Base-by-base conservation (phyloP, 53 echinoderm and acorn worm genomes). In the Hippasteria phrygiana region DNA sequence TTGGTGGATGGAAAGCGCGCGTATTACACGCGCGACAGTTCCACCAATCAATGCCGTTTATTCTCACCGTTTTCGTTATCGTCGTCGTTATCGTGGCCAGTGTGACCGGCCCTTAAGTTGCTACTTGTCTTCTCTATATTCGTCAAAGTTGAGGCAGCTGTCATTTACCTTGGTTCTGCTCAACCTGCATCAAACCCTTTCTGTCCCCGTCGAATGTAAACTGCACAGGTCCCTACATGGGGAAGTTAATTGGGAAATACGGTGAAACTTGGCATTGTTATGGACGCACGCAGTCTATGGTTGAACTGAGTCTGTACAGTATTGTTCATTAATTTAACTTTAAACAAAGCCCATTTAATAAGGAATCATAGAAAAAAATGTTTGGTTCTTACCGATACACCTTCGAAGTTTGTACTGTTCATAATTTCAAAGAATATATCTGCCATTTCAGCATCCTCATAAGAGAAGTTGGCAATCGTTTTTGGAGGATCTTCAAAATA, bases 161-260 rank as follows among this genome's bases (percentile, higher is more conserved):
- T 5, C 59, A 45, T 45, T 51, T 88, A 97, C 97, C 90, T 93
- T 95, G 95, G 39, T 93, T 89, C 54, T 95, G 95, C 55, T 97
- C 97, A 37, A 97, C 93, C 72, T 95, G 90, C 93, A 95, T 97
- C 4, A 97, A 71, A 43, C 97, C 97, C 40, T 92, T 87, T 40
- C 97, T 88, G 89, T 97, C 97, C 1, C 97, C 97, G 5, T 84
- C 82, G 29, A 37, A 87, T 37, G 93, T 97, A 62, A 97, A 97
- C 39, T 95, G 95, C 36, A 97, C 93, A 17, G 97, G 97, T 2
- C 97, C 97, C 95, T 94, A 65, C 4, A 36, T 47, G 39, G 26
- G 16, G 24, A 62, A 78, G 28, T 24, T 13, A 77, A 79, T 36
- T 22, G 2, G 5, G 0, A 55, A 79, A n/a, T n/a, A n/a, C n/a